Conservation (phyloP, 2,888 invertebrate genomes). For the Eupithecia inturbata region DNA sequence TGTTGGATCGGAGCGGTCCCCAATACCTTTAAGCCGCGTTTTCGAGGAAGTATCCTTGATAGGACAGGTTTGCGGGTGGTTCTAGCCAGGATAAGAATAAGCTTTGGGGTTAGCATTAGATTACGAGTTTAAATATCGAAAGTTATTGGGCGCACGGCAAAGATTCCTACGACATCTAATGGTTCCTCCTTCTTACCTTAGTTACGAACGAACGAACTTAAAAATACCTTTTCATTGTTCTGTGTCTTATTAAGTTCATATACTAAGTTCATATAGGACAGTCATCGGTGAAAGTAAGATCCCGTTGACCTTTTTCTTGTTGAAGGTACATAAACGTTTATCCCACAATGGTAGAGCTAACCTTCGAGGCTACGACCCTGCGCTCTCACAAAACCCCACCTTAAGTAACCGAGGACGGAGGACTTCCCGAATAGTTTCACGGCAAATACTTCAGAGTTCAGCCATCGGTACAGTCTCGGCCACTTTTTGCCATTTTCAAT, state of each 20-base stretch:
- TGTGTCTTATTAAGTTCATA: not conserved
- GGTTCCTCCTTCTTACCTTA: not conserved
- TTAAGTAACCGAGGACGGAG: conserved; percentile 37
- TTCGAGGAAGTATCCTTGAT: conserved; percentile 4
- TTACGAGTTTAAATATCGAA: not conserved
- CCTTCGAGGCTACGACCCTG: not conserved
- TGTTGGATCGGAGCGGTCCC: conserved; percentile 44
- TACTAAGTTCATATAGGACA: not conserved
- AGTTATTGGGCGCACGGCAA: not conserved
- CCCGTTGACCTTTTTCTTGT: not conserved
- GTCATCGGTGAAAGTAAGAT: not conserved
- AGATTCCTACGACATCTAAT: not conserved
- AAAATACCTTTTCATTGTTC: not conserved
- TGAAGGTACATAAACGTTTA: not conserved
- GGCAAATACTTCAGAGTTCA: conserved; percentile 54
- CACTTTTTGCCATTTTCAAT: conserved; percentile 78
- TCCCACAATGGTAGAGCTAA: not conserved
- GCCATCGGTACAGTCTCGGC: conserved; percentile 40
- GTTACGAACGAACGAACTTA: not conserved
- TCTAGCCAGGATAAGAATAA: not conserved
- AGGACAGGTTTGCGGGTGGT: not conserved
- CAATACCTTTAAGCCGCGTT: conserved; percentile 37
- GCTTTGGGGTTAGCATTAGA: not conserved
- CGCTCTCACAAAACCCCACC: not conserved
- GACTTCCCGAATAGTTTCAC: conserved; percentile 57